Evolutionary conservation across 2,113 vertebrate genomes (phyloP).

Genomic region (Chloebia gouldiae): DNA sequence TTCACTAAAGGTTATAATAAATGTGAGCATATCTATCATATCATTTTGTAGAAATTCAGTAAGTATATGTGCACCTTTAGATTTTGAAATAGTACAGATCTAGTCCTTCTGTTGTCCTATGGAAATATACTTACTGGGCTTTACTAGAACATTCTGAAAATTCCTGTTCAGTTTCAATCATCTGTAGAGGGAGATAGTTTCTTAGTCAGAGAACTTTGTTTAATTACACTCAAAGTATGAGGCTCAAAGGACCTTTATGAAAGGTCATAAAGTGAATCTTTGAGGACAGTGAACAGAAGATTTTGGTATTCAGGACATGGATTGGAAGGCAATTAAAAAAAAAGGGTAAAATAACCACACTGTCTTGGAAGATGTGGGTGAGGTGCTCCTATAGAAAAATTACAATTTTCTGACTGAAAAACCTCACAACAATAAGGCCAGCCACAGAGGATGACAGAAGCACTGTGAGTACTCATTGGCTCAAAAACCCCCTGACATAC

Average conservation of each 20-base stretch:
- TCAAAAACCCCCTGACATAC: not conserved
- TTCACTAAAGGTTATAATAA: not conserved
- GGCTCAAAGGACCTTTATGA: not conserved
- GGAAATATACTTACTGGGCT: not conserved
- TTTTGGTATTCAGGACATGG: not conserved
- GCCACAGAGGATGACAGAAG: not conserved
- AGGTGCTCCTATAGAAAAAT: not conserved
- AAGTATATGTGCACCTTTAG: not conserved
- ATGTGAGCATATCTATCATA: not conserved
- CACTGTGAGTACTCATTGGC: not conserved
- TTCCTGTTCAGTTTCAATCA: not conserved
- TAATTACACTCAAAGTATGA: not conserved
- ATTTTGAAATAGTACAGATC: not conserved
- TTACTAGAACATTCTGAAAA: not conserved
- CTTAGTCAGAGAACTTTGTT: not conserved
- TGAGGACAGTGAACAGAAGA: not conserved
- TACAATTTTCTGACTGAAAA: not conserved
- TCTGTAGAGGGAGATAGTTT: not conserved
- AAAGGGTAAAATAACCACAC: accelerated
- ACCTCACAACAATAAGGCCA: not conserved
- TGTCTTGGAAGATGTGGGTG: not conserved
- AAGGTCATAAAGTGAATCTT: not conserved
- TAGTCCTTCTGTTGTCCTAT: not conserved
- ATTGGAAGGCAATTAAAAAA: not conserved
- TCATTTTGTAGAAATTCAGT: not conserved